Conservation (phyloP, 2,888 invertebrate species). For the Ptychoptera albimana region DNA sequence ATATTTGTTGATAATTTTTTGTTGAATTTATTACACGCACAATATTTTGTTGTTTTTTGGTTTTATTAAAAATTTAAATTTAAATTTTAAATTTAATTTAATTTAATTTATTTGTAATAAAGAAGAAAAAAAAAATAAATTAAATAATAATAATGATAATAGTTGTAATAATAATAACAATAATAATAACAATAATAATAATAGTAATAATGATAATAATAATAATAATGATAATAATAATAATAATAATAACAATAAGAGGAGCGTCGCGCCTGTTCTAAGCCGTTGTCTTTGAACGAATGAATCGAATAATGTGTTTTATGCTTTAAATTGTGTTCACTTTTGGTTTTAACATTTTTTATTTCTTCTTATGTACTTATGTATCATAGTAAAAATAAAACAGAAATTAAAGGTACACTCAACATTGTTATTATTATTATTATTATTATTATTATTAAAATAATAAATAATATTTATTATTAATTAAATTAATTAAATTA, state of each 20-base stretch:
- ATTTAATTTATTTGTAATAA: not conserved
- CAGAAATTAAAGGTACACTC: too few relatives aligned
- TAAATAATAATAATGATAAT: not conserved
- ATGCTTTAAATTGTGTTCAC: not conserved
- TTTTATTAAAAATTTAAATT: too few relatives aligned
- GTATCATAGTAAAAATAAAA: not conserved
- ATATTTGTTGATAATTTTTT: too few relatives aligned
- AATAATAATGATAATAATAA: slow-evolving; percentile 12
- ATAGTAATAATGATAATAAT: slow-evolving; percentile 5
- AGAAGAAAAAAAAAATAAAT: not conserved
- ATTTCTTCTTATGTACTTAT: too few relatives aligned
- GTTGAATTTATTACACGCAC: too few relatives aligned
- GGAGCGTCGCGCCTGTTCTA: slow-evolving; percentile 29
- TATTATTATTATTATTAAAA: too few relatives aligned
- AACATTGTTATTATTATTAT: too few relatives aligned
- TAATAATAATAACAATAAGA: slow-evolving; percentile 21
- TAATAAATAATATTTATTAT: too few relatives aligned
- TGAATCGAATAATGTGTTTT: slow-evolving; percentile 13
- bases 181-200: slow-evolving; percentile 1
- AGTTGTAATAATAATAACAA: not conserved
- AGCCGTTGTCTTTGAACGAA: slow-evolving; percentile 33
- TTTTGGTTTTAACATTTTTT: too few relatives aligned
- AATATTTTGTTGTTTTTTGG: too few relatives aligned
- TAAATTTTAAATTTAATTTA: not conserved
- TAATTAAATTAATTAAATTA: too few relatives aligned